Conservation (phyloP, 2,888 invertebrate genomes). For the Agrochola litura region DNA sequence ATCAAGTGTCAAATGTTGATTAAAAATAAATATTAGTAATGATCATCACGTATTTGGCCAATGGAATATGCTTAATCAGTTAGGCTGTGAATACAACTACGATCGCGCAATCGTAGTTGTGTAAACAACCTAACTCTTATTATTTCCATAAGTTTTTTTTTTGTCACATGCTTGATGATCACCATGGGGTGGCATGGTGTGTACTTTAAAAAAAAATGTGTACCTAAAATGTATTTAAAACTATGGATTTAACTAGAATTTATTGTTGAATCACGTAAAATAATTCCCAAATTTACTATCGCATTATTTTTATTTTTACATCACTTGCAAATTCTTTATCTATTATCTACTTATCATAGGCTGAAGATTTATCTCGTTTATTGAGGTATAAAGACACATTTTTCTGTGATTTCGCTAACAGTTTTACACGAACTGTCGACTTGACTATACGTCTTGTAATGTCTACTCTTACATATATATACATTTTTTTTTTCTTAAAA, state of each 20-base stretch:
- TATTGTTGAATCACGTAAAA: no score
- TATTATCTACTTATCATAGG: neutral
- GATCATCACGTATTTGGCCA: neutral
- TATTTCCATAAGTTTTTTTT: no score
- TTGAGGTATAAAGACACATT: constrained; percentile 12
- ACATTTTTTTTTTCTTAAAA: no score
- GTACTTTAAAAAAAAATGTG: neutral
- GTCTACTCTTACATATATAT: neutral
- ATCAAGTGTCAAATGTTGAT: neutral
- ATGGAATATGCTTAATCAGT: neutral
- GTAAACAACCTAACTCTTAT: constrained; percentile 2
- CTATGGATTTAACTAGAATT: neutral
- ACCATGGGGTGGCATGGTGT: neutral
- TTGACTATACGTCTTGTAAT: neutral
- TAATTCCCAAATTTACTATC: no score
- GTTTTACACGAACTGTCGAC: neutral
- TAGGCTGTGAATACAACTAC: neutral
- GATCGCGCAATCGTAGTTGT: constrained; percentile 34
- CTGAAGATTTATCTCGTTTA: constrained; percentile 30
- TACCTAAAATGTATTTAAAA: neutral
- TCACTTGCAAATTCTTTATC: neutral
- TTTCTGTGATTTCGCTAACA: neutral
- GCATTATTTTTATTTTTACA: neutral
- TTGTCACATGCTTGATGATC: no score
- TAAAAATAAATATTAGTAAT: constrained; percentile 1